Conservation (phyloP, 2,888 invertebrate species). For the Odontothrips loti region DNA sequence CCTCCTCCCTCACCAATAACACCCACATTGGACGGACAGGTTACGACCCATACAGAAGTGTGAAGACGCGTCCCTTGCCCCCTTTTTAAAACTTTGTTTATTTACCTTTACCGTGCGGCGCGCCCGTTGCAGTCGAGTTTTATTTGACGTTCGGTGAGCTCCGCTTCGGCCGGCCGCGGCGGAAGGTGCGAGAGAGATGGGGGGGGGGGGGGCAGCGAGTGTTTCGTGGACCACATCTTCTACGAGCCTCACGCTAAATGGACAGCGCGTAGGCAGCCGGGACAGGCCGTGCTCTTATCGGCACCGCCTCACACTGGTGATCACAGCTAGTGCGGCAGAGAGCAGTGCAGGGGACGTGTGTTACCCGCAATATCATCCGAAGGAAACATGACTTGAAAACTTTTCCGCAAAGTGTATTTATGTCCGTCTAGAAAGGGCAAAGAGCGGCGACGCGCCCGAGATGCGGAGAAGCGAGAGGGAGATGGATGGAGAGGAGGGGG, state of each 20-base stretch:
- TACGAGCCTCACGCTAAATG: too few relatives aligned
- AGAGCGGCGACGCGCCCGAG: background rate
- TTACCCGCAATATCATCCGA: too few relatives aligned
- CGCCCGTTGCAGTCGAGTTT: background rate
- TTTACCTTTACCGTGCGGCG: background rate
- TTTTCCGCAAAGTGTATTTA: too few relatives aligned
- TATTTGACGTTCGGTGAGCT: background rate
- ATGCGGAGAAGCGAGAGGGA: background rate
- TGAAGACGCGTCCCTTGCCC: background rate
- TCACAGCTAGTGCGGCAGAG: too few relatives aligned
- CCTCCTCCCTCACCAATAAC: background rate
- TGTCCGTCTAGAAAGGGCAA: background rate
- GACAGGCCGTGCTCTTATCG: too few relatives aligned
- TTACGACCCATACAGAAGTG: background rate
- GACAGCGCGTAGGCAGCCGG: too few relatives aligned
- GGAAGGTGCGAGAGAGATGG: background rate
- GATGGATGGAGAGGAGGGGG: background rate
- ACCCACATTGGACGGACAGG: conserved; percentile 20
- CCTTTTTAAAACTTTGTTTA: conserved; percentile 14
- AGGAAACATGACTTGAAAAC: too few relatives aligned
- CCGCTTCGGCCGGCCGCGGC: background rate
- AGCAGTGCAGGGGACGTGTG: too few relatives aligned
- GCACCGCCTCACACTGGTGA: too few relatives aligned
- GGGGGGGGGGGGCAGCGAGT: background rate
- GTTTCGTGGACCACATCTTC: background rate